Evolutionary conservation across 2,888 invertebrate species (phyloP).

Genomic region (Amiota mariae): DNA sequence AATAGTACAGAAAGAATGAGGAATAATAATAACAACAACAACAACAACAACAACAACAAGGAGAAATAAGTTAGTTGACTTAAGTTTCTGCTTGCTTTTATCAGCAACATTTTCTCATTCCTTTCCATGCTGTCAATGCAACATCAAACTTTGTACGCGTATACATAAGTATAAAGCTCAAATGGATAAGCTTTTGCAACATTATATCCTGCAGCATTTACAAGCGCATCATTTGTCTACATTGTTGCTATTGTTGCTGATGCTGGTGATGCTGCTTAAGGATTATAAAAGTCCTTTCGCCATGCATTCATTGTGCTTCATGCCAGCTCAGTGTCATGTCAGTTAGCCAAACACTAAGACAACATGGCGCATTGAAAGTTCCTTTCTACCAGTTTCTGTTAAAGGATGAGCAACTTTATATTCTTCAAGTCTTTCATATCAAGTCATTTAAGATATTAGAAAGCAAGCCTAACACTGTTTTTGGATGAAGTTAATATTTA

Average conservation of each 20-base stretch:
- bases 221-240: slow-evolving; percentile 63
- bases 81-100: slow-evolving; percentile 18
- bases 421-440: too few relatives aligned
- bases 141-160: slow-evolving; percentile 13
- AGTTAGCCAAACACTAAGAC: too few relatives aligned
- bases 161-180: too few relatives aligned
- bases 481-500: too few relatives aligned
- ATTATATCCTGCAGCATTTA: slow-evolving; percentile 37
- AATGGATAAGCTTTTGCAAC: neutral
- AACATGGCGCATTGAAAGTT: too few relatives aligned
- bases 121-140: slow-evolving; percentile 18
- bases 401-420: too few relatives aligned
- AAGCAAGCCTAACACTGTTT: too few relatives aligned
- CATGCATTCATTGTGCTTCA: slow-evolving; percentile 52
- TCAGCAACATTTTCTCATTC: neutral
- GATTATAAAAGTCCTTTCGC: slow-evolving; percentile 62
- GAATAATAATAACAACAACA: slow-evolving; percentile 30
- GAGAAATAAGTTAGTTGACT: slow-evolving; percentile 28
- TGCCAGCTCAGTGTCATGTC: slow-evolving; percentile 34
- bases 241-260: slow-evolving; percentile 46
- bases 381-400: too few relatives aligned
- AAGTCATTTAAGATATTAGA: too few relatives aligned
- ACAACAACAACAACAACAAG: slow-evolving; percentile 17
- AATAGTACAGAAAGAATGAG: slow-evolving; percentile 38
- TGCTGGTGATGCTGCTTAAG: slow-evolving; percentile 44